These are phyloP conservation scores for Neoarius graeffei DNA, from an alignment of 2,113 vertebrate species.

Conservation along the genomic window DNA sequence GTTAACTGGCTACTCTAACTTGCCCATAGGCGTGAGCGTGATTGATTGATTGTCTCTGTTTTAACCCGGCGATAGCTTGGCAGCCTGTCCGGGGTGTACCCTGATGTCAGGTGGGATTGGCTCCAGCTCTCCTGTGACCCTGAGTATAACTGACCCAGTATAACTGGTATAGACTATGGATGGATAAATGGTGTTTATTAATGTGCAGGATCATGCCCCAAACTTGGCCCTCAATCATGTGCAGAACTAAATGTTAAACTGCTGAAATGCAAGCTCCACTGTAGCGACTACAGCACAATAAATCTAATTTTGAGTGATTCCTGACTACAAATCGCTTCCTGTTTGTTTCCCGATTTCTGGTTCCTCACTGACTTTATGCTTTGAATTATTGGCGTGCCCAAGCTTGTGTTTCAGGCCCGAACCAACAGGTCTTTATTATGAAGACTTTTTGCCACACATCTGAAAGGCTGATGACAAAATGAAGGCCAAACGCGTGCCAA, in stretches of 20 bases:
- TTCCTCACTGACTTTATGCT: not conserved
- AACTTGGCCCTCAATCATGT: not conserved
- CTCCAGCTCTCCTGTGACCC: too few relatives aligned
- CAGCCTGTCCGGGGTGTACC: too few relatives aligned
- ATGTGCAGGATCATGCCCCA: not conserved
- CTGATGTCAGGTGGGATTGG: too few relatives aligned
- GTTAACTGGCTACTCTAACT: too few relatives aligned
- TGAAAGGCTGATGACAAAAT: not conserved
- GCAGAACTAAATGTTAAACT: not conserved
- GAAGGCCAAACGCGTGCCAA: not conserved
- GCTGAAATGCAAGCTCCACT: not conserved
- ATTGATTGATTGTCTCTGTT: too few relatives aligned
- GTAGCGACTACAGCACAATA: not conserved
- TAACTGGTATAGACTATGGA: too few relatives aligned
- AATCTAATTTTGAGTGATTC: not conserved
- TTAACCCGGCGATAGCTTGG: too few relatives aligned
- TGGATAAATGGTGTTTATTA: constrained; percentile 15
- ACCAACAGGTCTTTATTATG: not conserved
- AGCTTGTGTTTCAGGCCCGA: not conserved
- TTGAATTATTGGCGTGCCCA: not conserved
- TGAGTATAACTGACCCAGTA: too few relatives aligned
- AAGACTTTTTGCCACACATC: not conserved
- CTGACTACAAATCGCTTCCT: not conserved
- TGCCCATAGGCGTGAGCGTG: too few relatives aligned
- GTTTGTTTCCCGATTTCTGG: not conserved